Percentiles rank a stretch among this genome's conserved stretches.
Conservation (phyloP, 2,888 invertebrate genomes). For the Sussaba pulchella region DNA sequence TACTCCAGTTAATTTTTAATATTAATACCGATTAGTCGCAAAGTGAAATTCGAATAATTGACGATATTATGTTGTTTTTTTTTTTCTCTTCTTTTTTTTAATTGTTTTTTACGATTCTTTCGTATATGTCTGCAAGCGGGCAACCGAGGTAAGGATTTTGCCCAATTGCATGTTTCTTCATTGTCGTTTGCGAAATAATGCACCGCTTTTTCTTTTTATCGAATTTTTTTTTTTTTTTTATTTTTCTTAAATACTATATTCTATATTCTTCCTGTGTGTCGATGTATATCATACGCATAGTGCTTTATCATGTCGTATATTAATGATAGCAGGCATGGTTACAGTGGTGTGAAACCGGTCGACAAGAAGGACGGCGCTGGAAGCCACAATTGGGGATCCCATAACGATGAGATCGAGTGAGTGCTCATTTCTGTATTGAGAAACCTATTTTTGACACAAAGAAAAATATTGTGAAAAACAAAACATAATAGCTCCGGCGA, state of each 20-base stretch:
- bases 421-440: no score
- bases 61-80: constrained; percentile 42
- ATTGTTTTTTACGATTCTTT: constrained; percentile 53
- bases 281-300: constrained; percentile 16
- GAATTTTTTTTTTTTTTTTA: no score
- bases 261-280: constrained; percentile 26
- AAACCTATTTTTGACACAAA: constrained; percentile 32
- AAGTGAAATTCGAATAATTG: constrained; percentile 15
- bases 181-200: constrained; percentile 34
- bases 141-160: constrained; percentile 79
- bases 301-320: constrained; percentile 66
- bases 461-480: no score
- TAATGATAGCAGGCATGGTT: constrained; percentile 85
- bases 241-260: constrained; percentile 45
- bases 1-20: constrained; percentile 43
- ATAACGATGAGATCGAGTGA: constrained; percentile 95
- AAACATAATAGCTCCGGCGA: no score
- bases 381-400: constrained; percentile 97
- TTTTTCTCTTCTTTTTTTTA: no score
- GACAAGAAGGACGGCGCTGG: constrained; percentile 98
- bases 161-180: constrained; percentile 57
- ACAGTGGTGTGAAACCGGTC: constrained; percentile 94
- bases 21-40: background rate
- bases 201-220: no score
- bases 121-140: constrained; percentile 75